Base-by-base conservation (phyloP, 1,140 invertebrate species). In the Tenebrio molitor region DNA sequence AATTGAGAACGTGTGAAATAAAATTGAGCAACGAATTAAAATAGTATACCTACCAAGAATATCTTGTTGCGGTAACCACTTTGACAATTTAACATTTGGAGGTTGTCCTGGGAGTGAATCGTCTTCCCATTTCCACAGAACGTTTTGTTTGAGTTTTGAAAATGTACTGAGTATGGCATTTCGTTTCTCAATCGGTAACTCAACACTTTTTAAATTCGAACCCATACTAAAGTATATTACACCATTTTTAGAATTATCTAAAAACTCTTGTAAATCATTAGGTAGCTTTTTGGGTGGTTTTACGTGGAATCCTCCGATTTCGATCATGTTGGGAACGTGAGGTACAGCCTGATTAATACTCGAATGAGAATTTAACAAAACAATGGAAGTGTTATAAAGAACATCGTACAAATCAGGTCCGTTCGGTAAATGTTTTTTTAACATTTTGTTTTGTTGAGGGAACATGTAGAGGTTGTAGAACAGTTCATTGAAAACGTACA, bases 101-200 rank as follows among this genome's bases (percentile, higher is more conserved):
- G 62, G 33, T 41, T 58, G 80, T 36, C 83, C 81, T 0, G 86
- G 82, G 25, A 91, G 81, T 50, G 85, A 78, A 0, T 84, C 82
- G 14, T 83, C 77, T 69, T 90, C 86, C 77, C 87, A 88, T 76
- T 89, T 89, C 77, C 88, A 88, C 8, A 89, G 77, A 0, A 89
- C 14, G 29, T 68, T 65, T 42, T 42, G 6, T 15, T 25, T 65
- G 1, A 39, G 5, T 36, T 34, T 65, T n/a, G 34, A 39, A 16
- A 53, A 53, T 8, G 15, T 15, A 4, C 29, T 67, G 3, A 46
- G 15, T n/a, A 67, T 7, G 0, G 14, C 23, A 10, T 67, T n/a
- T 3, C 25, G 41, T 29, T 67, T 41, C 7, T 46, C 19, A 10
- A 2, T 3, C 7, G 33, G 62, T 12, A 64, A 64, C 2, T 34